phyloP scores from a whole-genome alignment of 2,888 invertebrate genomes.

The Tineola bisselliella region DNA sequence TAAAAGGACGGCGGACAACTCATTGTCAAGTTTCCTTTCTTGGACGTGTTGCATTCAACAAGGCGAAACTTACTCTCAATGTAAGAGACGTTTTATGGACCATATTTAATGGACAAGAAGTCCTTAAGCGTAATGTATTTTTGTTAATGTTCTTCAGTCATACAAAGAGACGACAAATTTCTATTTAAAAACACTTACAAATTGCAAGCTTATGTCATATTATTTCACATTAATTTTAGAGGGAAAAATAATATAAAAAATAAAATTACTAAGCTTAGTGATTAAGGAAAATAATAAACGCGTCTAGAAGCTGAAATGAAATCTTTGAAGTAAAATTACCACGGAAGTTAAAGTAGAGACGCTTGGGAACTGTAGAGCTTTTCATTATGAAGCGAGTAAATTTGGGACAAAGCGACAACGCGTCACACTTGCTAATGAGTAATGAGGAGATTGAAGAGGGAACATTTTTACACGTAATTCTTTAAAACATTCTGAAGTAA shows the following conservation, averaged over 20 bases:
- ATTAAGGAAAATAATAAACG: conserved; percentile 51
- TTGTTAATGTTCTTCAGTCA: too few relatives aligned
- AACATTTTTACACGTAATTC: not conserved
- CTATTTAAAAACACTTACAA: not conserved
- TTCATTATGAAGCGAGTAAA: conserved; percentile 60
- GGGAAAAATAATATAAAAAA: not conserved
- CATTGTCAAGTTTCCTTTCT: conserved; percentile 13
- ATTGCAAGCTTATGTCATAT: not conserved
- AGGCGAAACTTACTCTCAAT: not conserved
- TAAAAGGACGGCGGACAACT: conserved; percentile 5
- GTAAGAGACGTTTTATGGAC: not conserved
- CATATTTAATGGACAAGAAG: not conserved
- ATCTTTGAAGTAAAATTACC: conserved; percentile 46
- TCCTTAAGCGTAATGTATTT: not conserved
- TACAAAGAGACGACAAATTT: not conserved
- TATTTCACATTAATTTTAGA: not conserved
- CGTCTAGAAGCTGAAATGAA: conserved; percentile 27
- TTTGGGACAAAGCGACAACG: conserved; percentile 34
- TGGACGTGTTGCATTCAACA: conserved; percentile 4
- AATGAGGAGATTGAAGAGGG: not conserved
- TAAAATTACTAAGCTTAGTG: conserved; percentile 23
- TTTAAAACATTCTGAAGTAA: not conserved
- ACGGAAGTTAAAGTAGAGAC: conserved; percentile 22
- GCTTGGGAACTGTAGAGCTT: conserved; percentile 27
- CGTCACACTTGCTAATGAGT: conserved; percentile 3